Percentiles rank a stretch among this genome's conserved stretches.
These are phyloP conservation scores for Drosophila nigromelanica DNA, from an alignment of 1,140 invertebrate species.

Conservation along the genomic window DNA sequence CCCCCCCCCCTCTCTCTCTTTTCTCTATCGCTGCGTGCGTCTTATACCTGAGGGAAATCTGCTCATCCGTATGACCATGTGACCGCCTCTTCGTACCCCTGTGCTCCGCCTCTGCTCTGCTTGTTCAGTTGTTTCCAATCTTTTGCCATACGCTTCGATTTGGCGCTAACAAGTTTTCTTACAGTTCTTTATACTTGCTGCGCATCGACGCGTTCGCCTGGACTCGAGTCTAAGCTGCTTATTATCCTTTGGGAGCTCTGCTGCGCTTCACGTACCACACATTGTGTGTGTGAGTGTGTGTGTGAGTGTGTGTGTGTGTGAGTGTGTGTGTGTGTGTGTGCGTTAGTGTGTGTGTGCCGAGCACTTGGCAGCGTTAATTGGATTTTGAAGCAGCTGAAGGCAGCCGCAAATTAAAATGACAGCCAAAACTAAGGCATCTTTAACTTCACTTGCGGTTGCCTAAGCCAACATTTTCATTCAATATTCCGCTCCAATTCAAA, in stretches of 20 bases:
- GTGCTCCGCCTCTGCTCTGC: not conserved
- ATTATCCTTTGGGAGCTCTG: constrained; percentile 59
- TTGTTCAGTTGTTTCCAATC: constrained; percentile 11
- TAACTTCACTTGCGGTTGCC: constrained; percentile 7
- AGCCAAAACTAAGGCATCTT: constrained; percentile 29
- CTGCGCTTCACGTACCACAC: not conserved
- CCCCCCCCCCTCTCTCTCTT: not conserved
- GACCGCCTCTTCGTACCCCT: constrained; percentile 1
- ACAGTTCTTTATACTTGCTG: constrained; percentile 43
- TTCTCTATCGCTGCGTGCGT: not conserved
- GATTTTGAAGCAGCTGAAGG: constrained; percentile 44
- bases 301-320: not conserved
- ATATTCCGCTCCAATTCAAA: not conserved
- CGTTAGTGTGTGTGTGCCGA: not conserved
- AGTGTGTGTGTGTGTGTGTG: not conserved
- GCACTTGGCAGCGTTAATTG: constrained; percentile 60
- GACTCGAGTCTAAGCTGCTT: constrained; percentile 70
- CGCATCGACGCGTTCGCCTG: constrained; percentile 33
- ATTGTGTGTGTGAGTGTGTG: not conserved
- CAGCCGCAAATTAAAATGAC: constrained; percentile 26
- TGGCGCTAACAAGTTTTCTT: constrained; percentile 75
- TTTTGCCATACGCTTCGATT: constrained; percentile 47
- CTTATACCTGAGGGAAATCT: constrained; percentile 73
- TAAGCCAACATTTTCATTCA: constrained; percentile 1
- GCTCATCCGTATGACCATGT: constrained; percentile 35